phyloP scores from a whole-genome alignment of 2,113 vertebrate species.

The Columba livia region DNA sequence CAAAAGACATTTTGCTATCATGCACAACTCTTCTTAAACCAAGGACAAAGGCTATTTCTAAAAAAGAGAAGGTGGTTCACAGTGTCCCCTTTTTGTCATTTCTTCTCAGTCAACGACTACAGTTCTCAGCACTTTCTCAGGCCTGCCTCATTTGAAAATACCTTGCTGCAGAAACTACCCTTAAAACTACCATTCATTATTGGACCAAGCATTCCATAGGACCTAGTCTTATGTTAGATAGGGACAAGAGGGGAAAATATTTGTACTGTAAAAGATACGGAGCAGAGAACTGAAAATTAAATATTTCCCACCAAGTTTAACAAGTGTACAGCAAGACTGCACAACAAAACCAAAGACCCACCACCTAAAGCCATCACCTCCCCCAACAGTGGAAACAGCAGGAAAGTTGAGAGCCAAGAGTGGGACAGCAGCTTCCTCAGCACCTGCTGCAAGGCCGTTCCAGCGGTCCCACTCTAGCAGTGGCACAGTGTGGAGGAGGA shows the following conservation, averaged over 20 bases:
- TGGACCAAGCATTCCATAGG: background rate
- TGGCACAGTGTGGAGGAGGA: background rate
- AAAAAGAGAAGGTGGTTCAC: background rate
- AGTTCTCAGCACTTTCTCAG: conserved; percentile 9
- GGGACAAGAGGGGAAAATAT: background rate
- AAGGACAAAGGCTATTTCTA: background rate
- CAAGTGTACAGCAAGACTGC: accelerated
- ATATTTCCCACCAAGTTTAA: background rate
- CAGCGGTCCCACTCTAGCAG: background rate
- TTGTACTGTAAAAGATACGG: background rate
- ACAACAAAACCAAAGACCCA: background rate
- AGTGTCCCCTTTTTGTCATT: conserved; percentile 49
- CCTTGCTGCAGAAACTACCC: background rate
- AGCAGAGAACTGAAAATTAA: background rate
- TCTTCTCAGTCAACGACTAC: background rate
- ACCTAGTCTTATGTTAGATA: background rate
- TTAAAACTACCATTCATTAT: background rate
- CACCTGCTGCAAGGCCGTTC: background rate
- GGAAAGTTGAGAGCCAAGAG: background rate
- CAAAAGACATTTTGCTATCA: background rate
- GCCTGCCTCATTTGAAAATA: conserved; percentile 37
- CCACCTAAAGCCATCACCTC: background rate
- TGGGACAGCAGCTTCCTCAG: background rate
- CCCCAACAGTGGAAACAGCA: background rate
- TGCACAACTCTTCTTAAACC: background rate